Conservation (phyloP, 2,888 invertebrate genomes). For the Dryococelus australis region DNA sequence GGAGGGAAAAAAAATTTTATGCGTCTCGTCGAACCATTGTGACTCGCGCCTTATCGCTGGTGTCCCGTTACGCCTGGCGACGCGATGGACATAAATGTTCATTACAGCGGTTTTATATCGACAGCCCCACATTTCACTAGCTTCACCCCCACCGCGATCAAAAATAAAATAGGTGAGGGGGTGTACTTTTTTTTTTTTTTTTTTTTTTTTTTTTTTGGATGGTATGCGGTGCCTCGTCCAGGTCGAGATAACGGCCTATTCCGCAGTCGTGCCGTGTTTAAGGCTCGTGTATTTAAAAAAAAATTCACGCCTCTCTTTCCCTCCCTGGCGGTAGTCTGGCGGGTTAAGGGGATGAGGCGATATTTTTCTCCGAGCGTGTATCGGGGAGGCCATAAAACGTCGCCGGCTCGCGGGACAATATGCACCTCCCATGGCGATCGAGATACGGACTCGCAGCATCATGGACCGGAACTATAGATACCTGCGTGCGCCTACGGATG, state of each 20-base stretch:
- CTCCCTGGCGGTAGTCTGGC: no score
- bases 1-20: not conserved
- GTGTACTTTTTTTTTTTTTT: not conserved
- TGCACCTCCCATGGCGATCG: no score
- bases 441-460: no score
- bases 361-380: no score
- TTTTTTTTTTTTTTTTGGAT: not conserved
- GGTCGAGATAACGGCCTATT: constrained; percentile 3
- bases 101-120: constrained; percentile 27
- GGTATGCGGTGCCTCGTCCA: not conserved
- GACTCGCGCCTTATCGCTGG: not conserved
- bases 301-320: no score
- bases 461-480: not conserved
- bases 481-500: not conserved
- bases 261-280: not conserved
- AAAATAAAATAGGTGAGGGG: not conserved
- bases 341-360: no score
- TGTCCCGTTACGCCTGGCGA: not conserved
- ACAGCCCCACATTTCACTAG: constrained; percentile 22
- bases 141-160: not conserved
- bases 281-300: no score
- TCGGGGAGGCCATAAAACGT: no score
- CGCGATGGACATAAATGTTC: constrained; percentile 22
- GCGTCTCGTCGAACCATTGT: not conserved
- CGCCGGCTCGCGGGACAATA: no score